Base-by-base conservation (phyloP, 35 echinoderm and acorn worm genomes). In the Patiria miniata region DNA sequence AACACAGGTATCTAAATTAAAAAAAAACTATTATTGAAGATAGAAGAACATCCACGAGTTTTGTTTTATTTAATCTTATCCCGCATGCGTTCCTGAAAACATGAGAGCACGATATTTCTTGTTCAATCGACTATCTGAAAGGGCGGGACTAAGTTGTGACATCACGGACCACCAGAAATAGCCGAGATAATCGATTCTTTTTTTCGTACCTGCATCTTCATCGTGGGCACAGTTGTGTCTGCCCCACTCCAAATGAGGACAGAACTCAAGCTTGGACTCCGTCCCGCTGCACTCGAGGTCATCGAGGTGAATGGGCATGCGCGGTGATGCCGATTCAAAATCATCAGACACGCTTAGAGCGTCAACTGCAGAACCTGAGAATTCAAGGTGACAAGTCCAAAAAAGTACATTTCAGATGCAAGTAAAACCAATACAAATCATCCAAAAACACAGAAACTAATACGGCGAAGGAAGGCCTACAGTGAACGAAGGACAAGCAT, bases 141-240 rank as follows among this genome's bases (percentile, higher is more conserved):
- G n/a, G n/a, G n/a, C n/a, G n/a, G n/a, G n/a, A n/a, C n/a, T n/a
- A n/a, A n/a, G n/a, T n/a, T n/a, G n/a, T n/a, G n/a, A 81, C 18
- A 21, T n/a, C 14, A 28, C 38, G n/a, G 2, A 37, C 22, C 21
- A 21, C 18, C 38, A 23, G 39, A 19, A 53, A 34, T 39, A 3
- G 17, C 7, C 37, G 47, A 42, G 28, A 29, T 19, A 40, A 1
- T 52, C 30, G 39, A 16, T 0, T n/a, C n/a, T n/a, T n/a, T n/a
- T n/a, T n/a, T 17, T 10, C 83, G 76, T 84, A 99, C 96, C 96
- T 54, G 93, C 93, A 95, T 99, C 96, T 84, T 99, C 96, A 15
- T 85, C 89, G 38, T 99, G 96, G 22, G 87, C 96, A 40, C 92
- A 94, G 69, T 86, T 89, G 60, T 94, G 91, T 69, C 39, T 47